These are phyloP conservation scores for Copsychus sechellarum DNA, from an alignment of 2,113 vertebrate species.

Conservation along the genomic window DNA sequence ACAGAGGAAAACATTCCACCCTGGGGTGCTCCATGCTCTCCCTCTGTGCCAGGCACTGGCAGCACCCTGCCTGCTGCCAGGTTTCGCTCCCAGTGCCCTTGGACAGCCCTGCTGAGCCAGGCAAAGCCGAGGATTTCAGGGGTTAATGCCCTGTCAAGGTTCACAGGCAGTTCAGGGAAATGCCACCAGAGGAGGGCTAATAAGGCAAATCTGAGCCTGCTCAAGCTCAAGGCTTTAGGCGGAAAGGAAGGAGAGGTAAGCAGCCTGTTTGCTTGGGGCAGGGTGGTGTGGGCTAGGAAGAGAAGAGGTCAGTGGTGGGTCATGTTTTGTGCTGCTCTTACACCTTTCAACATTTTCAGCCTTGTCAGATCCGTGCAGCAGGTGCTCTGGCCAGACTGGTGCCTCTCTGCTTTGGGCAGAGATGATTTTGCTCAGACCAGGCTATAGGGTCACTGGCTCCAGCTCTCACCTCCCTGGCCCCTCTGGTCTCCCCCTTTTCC, in stretches of 20 bases:
- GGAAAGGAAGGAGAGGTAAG: not conserved
- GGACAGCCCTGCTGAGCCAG: not conserved
- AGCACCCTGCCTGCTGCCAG: not conserved
- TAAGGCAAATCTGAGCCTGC: not conserved
- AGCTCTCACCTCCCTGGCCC: not conserved
- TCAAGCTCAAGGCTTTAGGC: not conserved
- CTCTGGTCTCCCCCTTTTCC: not conserved
- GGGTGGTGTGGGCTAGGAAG: not conserved
- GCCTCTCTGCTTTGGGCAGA: not conserved
- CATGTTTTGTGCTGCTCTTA: not conserved
- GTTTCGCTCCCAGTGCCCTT: accelerated
- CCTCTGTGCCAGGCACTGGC: accelerated
- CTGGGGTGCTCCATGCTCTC: accelerated
- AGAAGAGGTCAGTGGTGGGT: not conserved
- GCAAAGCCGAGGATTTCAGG: not conserved
- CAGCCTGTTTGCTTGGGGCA: too few species aligned
- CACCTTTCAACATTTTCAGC: not conserved
- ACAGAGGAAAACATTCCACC: not conserved
- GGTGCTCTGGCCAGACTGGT: not conserved
- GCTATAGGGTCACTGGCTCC: not conserved
- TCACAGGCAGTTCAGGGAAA: slow-evolving; percentile 31
- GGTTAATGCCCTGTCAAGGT: not conserved
- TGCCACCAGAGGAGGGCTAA: not conserved
- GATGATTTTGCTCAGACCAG: not conserved
- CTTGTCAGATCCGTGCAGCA: not conserved